Percentiles rank a stretch among this genome's conserved stretches.
Conservation (phyloP, 2,113 vertebrate genomes). For the Dryoscopus gambensis region DNA sequence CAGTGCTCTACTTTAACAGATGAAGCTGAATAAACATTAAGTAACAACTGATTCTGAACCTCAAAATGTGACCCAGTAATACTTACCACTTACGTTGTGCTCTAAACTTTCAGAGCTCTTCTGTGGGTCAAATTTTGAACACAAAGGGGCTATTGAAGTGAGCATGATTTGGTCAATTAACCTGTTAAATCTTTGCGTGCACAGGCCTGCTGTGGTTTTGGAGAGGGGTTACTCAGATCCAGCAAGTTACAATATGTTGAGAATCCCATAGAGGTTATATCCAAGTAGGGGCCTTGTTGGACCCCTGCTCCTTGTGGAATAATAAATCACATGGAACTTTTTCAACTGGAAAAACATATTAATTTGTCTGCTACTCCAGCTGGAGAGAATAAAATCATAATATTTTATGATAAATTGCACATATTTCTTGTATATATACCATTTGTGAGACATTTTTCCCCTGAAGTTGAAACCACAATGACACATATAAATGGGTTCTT, state of each 20-base stretch:
- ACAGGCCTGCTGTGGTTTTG: background rate
- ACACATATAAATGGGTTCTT: background rate
- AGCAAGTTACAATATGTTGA: background rate
- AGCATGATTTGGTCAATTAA: conserved; percentile 47
- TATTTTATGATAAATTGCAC: background rate
- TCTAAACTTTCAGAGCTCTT: conserved; percentile 2
- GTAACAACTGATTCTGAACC: conserved; percentile 6
- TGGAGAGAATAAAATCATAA: conserved; percentile 35
- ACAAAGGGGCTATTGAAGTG: conserved; percentile 27
- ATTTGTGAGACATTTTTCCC: background rate
- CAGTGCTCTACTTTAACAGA: background rate
- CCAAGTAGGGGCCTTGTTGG: background rate
- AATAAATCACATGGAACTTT: background rate
- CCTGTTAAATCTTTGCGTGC: background rate
- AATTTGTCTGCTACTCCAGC: background rate
- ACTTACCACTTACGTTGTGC: background rate
- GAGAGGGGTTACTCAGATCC: background rate
- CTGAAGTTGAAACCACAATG: background rate
- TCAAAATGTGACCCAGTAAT: background rate
- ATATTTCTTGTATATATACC: background rate
- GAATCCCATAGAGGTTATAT: background rate
- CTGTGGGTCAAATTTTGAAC: background rate
- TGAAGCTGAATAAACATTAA: background rate
- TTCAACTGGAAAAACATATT: background rate
- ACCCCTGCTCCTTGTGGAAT: background rate